A percentile compares a stretch with the other conserved stretches of the same genome.
These are phyloP conservation scores for Branchinecta lindahli DNA, from an alignment of 1,140 invertebrate genomes.

Conservation along the genomic window DNA sequence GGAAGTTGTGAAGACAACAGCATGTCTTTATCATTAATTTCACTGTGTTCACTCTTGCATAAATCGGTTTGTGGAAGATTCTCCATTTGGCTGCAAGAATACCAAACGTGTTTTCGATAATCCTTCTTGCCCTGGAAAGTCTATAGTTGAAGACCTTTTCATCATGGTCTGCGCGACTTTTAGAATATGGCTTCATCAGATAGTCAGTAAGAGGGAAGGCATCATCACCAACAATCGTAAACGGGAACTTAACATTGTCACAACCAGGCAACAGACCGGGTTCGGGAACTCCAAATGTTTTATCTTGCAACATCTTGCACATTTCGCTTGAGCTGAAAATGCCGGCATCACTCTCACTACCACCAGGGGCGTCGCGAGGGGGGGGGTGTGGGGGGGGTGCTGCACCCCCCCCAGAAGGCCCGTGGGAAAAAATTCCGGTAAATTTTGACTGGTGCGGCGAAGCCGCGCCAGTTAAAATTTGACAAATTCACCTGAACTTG, in stretches of 20 bases:
- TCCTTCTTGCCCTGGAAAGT: constrained; percentile 24
- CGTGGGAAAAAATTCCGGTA: no score
- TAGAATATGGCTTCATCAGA: constrained; percentile 24
- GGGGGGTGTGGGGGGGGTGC: no score
- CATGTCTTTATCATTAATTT: not conserved
- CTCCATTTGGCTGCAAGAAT: constrained; percentile 23
- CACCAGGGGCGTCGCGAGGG: no score
- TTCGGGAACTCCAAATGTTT: constrained; percentile 11
- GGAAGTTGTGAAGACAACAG: constrained; percentile 6
- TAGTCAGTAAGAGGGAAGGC: constrained; percentile 24
- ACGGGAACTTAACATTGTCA: not conserved
- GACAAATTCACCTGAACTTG: no score
- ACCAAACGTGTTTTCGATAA: constrained; percentile 28
- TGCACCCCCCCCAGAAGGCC: no score
- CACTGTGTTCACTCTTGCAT: not conserved
- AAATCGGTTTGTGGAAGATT: constrained; percentile 22
- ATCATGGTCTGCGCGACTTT: constrained; percentile 17
- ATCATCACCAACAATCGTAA: constrained; percentile 26
- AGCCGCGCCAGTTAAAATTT: no score
- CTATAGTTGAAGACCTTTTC: constrained; percentile 26
- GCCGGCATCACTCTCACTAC: constrained; percentile 22
- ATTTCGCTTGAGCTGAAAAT: constrained; percentile 19
- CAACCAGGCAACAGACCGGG: not conserved
- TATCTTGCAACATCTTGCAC: not conserved
- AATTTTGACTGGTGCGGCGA: no score